Evolutionary conservation across 1,140 invertebrate genomes (phyloP).

Genomic region (Drosophila micromelanica): DNA sequence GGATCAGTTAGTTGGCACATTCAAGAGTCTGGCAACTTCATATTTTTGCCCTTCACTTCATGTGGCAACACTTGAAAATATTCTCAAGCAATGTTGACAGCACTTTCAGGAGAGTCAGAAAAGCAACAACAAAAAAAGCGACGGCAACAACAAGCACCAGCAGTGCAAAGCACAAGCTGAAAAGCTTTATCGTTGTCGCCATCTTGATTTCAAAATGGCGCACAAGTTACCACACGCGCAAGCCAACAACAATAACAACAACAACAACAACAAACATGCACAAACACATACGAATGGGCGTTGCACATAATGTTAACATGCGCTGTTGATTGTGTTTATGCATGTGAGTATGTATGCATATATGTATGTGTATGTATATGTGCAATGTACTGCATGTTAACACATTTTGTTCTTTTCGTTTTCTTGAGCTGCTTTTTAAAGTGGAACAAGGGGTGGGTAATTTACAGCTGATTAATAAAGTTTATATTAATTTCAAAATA

Average conservation of each 20-base stretch:
- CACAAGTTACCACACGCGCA: conserved; percentile 38
- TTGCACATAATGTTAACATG: conserved; percentile 34
- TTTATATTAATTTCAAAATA: neutral
- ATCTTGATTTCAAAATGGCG: conserved; percentile 63
- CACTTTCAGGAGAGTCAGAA: conserved; percentile 25
- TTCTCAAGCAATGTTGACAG: conserved; percentile 1
- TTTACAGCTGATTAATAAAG: neutral
- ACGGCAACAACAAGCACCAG: conserved; percentile 22
- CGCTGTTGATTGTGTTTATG: conserved; percentile 5
- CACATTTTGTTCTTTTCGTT: neutral
- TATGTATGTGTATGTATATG: neutral
- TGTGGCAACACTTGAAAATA: conserved; percentile 13
- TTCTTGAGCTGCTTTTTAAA: neutral
- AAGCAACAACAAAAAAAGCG: conserved; percentile 7
- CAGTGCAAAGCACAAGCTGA: conserved; percentile 11
- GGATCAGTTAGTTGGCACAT: conserved; percentile 38
- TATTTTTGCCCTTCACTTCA: conserved; percentile 7
- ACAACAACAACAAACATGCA: conserved; percentile 3
- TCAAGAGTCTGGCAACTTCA: conserved; percentile 18
- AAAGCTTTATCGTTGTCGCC: conserved; percentile 53
- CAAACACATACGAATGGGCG: conserved; percentile 21
- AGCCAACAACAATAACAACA: conserved; percentile 22
- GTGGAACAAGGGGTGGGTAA: neutral
- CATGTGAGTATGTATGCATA: neutral
- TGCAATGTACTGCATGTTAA: neutral